Evolutionary conservation across 2,113 vertebrate genomes (phyloP).

Genomic region (Crotalus viridis): DNA sequence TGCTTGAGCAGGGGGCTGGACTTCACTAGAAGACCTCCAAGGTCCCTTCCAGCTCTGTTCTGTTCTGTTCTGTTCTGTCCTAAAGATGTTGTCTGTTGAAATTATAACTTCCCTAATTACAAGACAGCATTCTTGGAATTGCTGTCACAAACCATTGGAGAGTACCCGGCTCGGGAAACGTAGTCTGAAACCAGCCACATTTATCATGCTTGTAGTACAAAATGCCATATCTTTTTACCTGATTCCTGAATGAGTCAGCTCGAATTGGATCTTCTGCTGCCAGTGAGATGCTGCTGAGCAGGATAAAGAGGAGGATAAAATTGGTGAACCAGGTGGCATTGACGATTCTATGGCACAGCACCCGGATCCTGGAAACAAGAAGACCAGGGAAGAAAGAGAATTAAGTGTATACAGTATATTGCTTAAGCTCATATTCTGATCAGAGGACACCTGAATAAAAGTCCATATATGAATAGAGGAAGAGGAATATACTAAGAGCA

Average conservation of each 20-base stretch:
- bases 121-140: background rate
- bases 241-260: constrained; percentile 86
- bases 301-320: constrained; percentile 96
- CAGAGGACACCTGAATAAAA: background rate
- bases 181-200: background rate
- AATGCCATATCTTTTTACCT: constrained; percentile 69
- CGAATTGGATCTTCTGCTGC: constrained; percentile 96
- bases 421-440: background rate
- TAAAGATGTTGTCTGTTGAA: background rate
- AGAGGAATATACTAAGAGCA: background rate
- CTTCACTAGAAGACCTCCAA: too few species aligned
- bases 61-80: too few species aligned
- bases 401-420: background rate
- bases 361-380: constrained; percentile 78
- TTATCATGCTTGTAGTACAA: background rate
- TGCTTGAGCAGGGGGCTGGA: too few species aligned
- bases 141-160: background rate
- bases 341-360: constrained; percentile 91
- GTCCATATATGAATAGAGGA: background rate
- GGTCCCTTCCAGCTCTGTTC: too few species aligned
- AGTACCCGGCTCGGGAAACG: background rate
- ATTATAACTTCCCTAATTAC: background rate
- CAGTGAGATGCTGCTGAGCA: constrained; percentile 95
- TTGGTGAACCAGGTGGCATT: constrained; percentile 98
- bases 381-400: background rate